These are phyloP conservation scores for Sycophila sp. DNA, from an alignment of 1,140 invertebrate species.

Conservation along the genomic window DNA sequence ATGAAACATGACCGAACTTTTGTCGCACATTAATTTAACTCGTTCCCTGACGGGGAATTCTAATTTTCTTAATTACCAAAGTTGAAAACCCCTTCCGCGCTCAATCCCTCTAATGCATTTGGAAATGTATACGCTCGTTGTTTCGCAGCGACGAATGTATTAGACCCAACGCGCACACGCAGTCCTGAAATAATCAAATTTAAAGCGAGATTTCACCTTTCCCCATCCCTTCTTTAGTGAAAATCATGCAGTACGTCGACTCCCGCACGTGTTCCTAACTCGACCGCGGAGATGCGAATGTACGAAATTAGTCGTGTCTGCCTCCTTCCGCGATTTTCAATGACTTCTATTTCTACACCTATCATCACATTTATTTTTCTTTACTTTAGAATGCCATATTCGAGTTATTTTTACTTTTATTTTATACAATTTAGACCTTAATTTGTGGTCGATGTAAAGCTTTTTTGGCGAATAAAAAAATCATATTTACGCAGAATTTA, in stretches of 20 bases:
- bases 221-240: too few species aligned
- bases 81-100: conserved; percentile 15
- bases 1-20: conserved; percentile 21
- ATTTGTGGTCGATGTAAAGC: too few species aligned
- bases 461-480: neutral
- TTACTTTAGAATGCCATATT: too few species aligned
- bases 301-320: conserved; percentile 1
- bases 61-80: conserved; percentile 40
- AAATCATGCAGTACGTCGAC: conserved; percentile 5
- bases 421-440: too few species aligned
- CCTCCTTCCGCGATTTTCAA: too few species aligned
- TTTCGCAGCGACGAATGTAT: conserved; percentile 23
- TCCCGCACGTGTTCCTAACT: neutral
- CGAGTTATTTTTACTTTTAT: too few species aligned
- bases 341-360: too few species aligned
- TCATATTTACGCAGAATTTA: neutral
- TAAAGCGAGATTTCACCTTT: conserved; percentile 24
- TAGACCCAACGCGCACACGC: conserved; percentile 6
- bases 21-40: conserved; percentile 26
- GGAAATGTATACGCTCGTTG: conserved; percentile 17
- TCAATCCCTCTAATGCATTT: conserved; percentile 26
- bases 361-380: neutral
- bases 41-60: conserved; percentile 30
- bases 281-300: neutral
- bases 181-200: conserved; percentile 36